Base-by-base conservation (phyloP, 2,888 invertebrate genomes). In the Conchocele bisecta region DNA sequence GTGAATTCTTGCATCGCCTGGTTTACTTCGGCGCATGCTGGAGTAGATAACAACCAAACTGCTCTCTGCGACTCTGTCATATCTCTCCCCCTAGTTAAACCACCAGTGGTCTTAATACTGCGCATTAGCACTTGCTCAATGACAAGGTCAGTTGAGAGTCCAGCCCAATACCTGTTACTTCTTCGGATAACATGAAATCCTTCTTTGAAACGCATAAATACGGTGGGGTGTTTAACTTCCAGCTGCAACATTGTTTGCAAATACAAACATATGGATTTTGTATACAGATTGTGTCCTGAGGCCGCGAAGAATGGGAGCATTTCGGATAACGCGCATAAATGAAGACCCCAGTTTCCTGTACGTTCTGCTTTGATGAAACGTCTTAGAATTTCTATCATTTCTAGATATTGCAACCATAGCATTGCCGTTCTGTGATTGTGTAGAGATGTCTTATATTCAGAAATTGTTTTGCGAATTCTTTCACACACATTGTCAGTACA, bases 181-280 rank as follows among this genome's bases (percentile, higher is more conserved):
- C 75, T 48, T 28, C 77, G 44, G 13, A 81, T 48, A 13, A 81
- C 75, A 66, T 75, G 71, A 33, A 28, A 48, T 11, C 78, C 80
- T 13, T 50, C 28, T 11, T 33, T n/a, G 53, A 81, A 81, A 3
- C 42, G 3, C 22, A 39, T 24, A 39, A 65, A 29, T 24, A 63
- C 44, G 15, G 26, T 26, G 9, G 76, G 74, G 13, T 46, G 4
- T 22, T n/a, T 13, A 20, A 26, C 28, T 22, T 15, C n/a, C 15
- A 78, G 44, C 15, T 61, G 41, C 3, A 24, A 11, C 76, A 78
- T 79, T 11, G 26, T 22, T 24, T 78, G 61, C 17, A 77, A 42
- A 48, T 79, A 69, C 11, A 79, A 28, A 29, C 59, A 42, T 4
- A 44, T 56, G 24, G 65, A 69, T 63, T 79, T 77, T 9, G 67